Evolutionary conservation across 2,888 invertebrate genomes (phyloP).

Genomic region (Chironomus riparius): DNA sequence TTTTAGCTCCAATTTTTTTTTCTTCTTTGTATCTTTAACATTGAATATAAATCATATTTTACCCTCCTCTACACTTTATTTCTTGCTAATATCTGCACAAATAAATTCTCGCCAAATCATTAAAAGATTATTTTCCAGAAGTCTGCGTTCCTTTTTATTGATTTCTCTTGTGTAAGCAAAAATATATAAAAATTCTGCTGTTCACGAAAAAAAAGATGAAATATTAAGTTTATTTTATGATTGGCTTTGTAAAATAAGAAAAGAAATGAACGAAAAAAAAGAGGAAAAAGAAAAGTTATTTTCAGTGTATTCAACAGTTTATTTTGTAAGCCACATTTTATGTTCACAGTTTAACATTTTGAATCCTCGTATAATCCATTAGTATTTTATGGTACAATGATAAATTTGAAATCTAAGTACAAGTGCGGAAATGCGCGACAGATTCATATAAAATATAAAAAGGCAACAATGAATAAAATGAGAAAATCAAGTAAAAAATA

Average conservation of each 20-base stretch:
- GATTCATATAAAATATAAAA: too few relatives aligned
- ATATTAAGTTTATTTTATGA: too few relatives aligned
- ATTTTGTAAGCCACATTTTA: not conserved
- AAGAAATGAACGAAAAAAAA: not conserved
- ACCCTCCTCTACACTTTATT: too few relatives aligned
- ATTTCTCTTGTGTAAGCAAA: not conserved
- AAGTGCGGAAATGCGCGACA: too few relatives aligned
- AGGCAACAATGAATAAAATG: too few relatives aligned
- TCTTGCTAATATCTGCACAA: too few relatives aligned
- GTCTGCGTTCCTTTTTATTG: not conserved
- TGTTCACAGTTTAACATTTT: not conserved
- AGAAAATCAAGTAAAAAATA: too few relatives aligned
- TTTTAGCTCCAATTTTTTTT: too few relatives aligned
- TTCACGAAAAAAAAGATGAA: too few relatives aligned
- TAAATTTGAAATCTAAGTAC: not conserved
- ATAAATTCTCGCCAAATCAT: not conserved
- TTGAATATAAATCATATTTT: too few relatives aligned
- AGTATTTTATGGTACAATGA: not conserved
- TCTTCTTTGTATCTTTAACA: too few relatives aligned
- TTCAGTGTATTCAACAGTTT: not conserved
- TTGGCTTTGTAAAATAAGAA: not conserved
- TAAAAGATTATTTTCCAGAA: not conserved
- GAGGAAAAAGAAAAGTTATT: not conserved
- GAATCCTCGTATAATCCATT: not conserved
- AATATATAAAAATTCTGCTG: not conserved